phyloP scores from a whole-genome alignment of 2,888 invertebrate genomes.

The Oscheius sp. region DNA sequence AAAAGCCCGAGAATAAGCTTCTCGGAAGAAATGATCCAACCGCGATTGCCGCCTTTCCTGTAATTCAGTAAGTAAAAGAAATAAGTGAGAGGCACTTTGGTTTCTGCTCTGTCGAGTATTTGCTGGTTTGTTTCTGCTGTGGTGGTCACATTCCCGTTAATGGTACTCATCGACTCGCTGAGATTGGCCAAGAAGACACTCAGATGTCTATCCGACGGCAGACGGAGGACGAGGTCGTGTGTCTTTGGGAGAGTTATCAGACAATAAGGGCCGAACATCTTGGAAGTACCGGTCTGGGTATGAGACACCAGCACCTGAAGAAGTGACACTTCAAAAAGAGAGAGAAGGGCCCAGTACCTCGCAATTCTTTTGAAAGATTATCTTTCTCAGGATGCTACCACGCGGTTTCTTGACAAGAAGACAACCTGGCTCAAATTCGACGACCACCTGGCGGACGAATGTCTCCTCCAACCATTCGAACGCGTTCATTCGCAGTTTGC shows the following conservation, averaged over 20 bases:
- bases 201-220: conserved; percentile 78
- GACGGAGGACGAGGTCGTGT: conserved; percentile 91
- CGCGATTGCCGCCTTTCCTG: conserved; percentile 84
- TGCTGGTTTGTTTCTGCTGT: conserved; percentile 46
- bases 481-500: conserved; percentile 42
- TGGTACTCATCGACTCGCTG: conserved; percentile 30
- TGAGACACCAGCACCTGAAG: conserved; percentile 44
- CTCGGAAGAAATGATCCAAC: conserved; percentile 90
- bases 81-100: conserved; percentile 79
- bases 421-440: conserved; percentile 47
- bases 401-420: conserved; percentile 75
- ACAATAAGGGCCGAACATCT: conserved; percentile 81
- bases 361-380: conserved; percentile 82
- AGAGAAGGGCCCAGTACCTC: conserved; percentile 34
- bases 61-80: not conserved
- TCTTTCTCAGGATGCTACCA: conserved; percentile 87
- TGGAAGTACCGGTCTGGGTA: conserved; percentile 78
- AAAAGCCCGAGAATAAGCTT: conserved; percentile 56
- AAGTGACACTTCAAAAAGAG: not conserved
- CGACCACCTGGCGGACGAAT: conserved; percentile 58
- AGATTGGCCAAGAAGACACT: conserved; percentile 20
- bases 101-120: conserved; percentile 78
- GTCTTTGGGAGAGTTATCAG: conserved; percentile 85
- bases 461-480: conserved; percentile 71
- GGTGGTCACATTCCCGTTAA: conserved; percentile 39